Percentiles rank a stretch among this genome's conserved stretches.
Evolutionary conservation across 2,888 invertebrate genomes (phyloP).

Genomic region (Beris morrisii): DNA sequence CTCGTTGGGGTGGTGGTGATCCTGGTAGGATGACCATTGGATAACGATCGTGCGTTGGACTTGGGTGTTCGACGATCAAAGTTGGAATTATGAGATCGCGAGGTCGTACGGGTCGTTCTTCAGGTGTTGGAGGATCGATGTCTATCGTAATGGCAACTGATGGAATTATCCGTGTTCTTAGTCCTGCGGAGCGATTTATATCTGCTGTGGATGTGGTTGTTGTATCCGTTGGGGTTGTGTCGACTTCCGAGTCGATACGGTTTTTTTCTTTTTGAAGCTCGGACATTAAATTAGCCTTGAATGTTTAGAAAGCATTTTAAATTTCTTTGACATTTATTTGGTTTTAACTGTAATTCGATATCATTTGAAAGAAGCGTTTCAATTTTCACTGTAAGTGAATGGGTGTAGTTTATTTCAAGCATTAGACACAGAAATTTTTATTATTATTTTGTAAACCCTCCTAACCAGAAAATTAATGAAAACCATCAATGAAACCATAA

Average conservation of each 20-base stretch:
- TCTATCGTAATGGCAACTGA: constrained; percentile 46
- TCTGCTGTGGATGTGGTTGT: constrained; percentile 45
- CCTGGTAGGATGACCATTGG: constrained; percentile 58
- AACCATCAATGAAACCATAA: too few relatives aligned
- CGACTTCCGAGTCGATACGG: constrained; percentile 43
- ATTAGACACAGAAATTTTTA: too few relatives aligned
- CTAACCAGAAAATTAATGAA: too few relatives aligned
- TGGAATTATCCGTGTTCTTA: constrained; percentile 29
- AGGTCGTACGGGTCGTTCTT: constrained; percentile 50
- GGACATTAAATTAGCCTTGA: constrained; percentile 24
- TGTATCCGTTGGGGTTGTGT: constrained; percentile 45
- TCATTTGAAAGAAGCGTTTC: too few relatives aligned
- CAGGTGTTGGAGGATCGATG: constrained; percentile 48
- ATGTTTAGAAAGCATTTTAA: too few relatives aligned
- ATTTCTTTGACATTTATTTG: too few relatives aligned
- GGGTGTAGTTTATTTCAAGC: too few relatives aligned
- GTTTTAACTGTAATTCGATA: too few relatives aligned
- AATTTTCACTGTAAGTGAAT: too few relatives aligned
- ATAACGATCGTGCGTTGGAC: constrained; percentile 62
- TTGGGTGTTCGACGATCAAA: constrained; percentile 68
- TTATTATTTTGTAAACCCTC: too few relatives aligned
- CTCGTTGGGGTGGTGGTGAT: constrained; percentile 62
- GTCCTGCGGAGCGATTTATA: constrained; percentile 40
- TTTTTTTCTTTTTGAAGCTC: constrained; percentile 36
- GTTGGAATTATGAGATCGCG: constrained; percentile 65